Base-by-base conservation (phyloP, 2,888 invertebrate species). In the Adelphocoris suturalis region DNA sequence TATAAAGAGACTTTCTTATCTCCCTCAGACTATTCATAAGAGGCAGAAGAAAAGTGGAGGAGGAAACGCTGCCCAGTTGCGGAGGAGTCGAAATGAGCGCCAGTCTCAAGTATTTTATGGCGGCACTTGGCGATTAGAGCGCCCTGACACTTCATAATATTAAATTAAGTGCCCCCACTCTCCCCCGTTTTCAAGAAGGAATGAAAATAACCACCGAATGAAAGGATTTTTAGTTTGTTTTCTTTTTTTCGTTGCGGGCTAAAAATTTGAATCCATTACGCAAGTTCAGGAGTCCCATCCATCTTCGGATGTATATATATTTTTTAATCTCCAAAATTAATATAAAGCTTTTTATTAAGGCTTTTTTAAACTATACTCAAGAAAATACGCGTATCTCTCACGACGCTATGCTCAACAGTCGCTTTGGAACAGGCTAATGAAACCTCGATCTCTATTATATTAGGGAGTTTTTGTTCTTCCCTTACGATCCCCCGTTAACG, bases 1-100 rank as follows among this genome's bases (percentile, higher is more conserved):
- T 85, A 85, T 85, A 85, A 85, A 85, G 85, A 85, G 85, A 55
- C 85, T 48, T 37, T 85, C 85, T 85, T 85, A 85, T 85, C 85
- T 85, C 28, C 61, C 57, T 16, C 57, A 85, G 85, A 85, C 85
- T 85, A 85, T 85, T 85, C 85, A 85, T 85, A 85, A 85, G 37
- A 37, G 85, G 55, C n/a, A 19, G 82, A 27, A 46, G 23, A 82
- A 82, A 52, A 27, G 76, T 76, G 61, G 61, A 27, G 28, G 61
- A 23, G 37, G 85, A 9, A 61, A 46, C 47, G 46, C 37, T 47
- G 46, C 78, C 78, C 78, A 47, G 85, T 14, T 13, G 85, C 28
- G 13, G 19, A 19, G 27, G 23, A 52, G 82, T 46, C 14, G 82
- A 82, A 82, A 82, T 82, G 82, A 82, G 82, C 82, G 52, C 52